These are phyloP conservation scores for Drosophila neutralis DNA, from an alignment of 2,888 invertebrate genomes.

Conservation along the genomic window DNA sequence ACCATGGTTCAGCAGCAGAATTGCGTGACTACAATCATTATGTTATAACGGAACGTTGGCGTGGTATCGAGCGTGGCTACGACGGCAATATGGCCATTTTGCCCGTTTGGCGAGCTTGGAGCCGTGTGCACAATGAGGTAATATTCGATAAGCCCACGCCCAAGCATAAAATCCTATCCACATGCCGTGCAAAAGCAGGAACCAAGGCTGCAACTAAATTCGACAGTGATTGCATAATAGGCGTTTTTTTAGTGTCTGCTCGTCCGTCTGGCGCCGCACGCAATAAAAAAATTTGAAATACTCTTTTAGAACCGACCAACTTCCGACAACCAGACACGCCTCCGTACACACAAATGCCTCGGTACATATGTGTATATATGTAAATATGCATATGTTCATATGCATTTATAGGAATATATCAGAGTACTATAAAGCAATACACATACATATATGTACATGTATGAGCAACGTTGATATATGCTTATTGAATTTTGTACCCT, in stretches of 20 bases:
- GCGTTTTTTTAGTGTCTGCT: slow-evolving; percentile 50
- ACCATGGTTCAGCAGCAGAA: slow-evolving; percentile 78
- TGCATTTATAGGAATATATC: neutral
- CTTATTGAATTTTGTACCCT: slow-evolving; percentile 71
- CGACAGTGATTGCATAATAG: slow-evolving; percentile 81
- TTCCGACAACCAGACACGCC: slow-evolving; percentile 25
- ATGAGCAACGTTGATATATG: slow-evolving; percentile 27
- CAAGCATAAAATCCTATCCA: slow-evolving; percentile 24
- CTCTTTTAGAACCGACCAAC: slow-evolving; percentile 45
- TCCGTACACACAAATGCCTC: neutral
- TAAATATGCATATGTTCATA: slow-evolving; percentile 2
- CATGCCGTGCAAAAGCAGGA: slow-evolving; percentile 53
- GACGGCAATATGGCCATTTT: slow-evolving; percentile 89
- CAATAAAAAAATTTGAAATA: slow-evolving; percentile 71
- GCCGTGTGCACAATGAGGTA: slow-evolving; percentile 89
- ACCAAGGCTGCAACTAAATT: slow-evolving; percentile 56
- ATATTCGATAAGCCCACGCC: slow-evolving; percentile 55
- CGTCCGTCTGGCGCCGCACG: slow-evolving; percentile 76
- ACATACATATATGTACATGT: neutral
- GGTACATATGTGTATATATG: slow-evolving; percentile 2
- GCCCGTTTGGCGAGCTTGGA: slow-evolving; percentile 93
- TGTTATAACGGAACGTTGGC: slow-evolving; percentile 91
- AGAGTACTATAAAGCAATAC: neutral
- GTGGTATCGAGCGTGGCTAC: slow-evolving; percentile 89
- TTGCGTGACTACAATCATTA: slow-evolving; percentile 86